Evolutionary conservation across 2,888 invertebrate species (phyloP).

Genomic region (Litoditis marina): DNA sequence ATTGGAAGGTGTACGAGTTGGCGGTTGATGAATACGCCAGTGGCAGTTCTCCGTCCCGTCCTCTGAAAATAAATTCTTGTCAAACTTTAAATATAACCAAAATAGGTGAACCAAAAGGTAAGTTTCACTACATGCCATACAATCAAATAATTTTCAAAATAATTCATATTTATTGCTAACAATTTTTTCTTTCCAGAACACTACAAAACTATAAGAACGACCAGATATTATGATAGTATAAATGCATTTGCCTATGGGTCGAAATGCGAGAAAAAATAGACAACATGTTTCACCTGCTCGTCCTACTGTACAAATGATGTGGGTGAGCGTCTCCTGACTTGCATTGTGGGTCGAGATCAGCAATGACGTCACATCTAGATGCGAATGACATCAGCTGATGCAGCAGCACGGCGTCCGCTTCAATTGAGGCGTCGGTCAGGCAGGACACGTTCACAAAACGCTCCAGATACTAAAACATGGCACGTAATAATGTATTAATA

Average conservation of each 20-base stretch:
- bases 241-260: no score
- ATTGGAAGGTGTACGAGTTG: background rate
- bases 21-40: background rate
- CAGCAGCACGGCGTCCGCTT: background rate
- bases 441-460: slow-evolving; percentile 3
- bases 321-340: background rate
- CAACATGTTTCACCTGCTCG: no score
- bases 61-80: background rate
- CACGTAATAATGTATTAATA: no score
- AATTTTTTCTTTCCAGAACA: no score
- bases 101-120: background rate
- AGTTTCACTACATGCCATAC: background rate
- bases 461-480: slow-evolving; percentile 3
- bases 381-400: slow-evolving; percentile 1
- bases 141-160: background rate
- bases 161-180: no score
- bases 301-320: no score
- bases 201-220: no score
- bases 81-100: background rate
- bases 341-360: background rate
- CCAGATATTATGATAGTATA: no score
- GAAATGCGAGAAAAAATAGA: no score
- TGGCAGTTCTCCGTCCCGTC: background rate
- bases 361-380: background rate
- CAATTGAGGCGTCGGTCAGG: background rate